Base-by-base conservation (phyloP, 2,797 vertebrate species). In the Pseudochaenichthys georgianus region DNA sequence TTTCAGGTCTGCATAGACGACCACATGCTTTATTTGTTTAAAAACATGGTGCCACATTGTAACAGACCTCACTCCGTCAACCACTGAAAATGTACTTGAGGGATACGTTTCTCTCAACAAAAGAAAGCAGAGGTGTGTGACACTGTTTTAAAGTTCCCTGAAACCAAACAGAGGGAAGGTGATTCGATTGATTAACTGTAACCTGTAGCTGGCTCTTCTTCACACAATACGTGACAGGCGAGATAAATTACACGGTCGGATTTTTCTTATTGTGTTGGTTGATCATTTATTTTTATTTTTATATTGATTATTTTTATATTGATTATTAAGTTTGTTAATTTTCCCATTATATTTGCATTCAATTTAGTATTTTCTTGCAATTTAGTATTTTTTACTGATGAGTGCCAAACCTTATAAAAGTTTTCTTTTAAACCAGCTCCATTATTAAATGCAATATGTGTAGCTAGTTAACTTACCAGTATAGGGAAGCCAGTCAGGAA, bases 401-500 rank as follows among this genome's bases (percentile, higher is more conserved):
- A 23, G 10, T 51, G 5, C 13, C n/a, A 60, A 3, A 57, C 12
- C 11, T 61, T 61, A 57, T 4, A 38, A 31, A 16, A 17, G 12
- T 2, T 13, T 19, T n/a, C n/a, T 58, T 3, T 54, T 28, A 3
- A 16, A 31, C 19, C 43, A 47, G 9, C 31, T 54, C 21, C 17
- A 53, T 59, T 13, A n/a, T 52, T 9, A 21, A 42, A 13, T 50
- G 7, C 5, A 66, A n/a, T 12, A 4, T 13, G 15, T 61, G 53
- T 4, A 17, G 9, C 3, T 38, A 54, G 13, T 64, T 43, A 71
- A 94, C 96, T 95, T 92, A 98, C 97, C 96, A 98, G 92, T 78
- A 97, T 96, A 10, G 97, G 97, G 83, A 98, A 96, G 69, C 97
- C 97, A 75, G 97, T 97, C 80, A 98, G 94, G 84, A 97, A 96